Evolutionary conservation across 2,888 invertebrate species (phyloP), one percentile per base, ranked within the genome.

Genomic region (Meghimatium bilineatum): DNA sequence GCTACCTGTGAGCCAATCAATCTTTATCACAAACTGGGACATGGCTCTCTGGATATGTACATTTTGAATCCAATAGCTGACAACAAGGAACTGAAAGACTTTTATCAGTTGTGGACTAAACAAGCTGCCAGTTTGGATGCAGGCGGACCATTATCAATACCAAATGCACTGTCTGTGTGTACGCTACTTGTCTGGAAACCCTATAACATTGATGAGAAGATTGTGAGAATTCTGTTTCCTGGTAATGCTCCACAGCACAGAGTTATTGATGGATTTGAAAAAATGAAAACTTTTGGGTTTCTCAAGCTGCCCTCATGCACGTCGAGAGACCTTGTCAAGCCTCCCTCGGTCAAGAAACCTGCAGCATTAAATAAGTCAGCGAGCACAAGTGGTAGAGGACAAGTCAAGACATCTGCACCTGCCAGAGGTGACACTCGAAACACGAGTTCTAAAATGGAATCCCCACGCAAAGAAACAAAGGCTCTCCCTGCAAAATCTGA

Each of bases 151-250:
- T 88, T 92, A 76, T 91, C 93, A 0, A 94, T 98, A 83, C 97
- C 97, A 86, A 98, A 98, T 94, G 94, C 97, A 86, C 96, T 97
- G 56, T 99, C 99, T 14, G 97, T 99, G 90, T 98, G 98, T 94
- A 97, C 97, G n/a, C 95, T 99, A 80, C 94, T 99, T 14, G 97
- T 99, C 0, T 99, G 99, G 98, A 96, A 97, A 90, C 99, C 99
- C 0, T 97, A 98, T 0, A 97, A 97, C 94, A 97, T 97, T 0
- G 96, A 96, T 88, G 97, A 98, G 89, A 97, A 97, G 34, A 97
- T 99, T 66, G 98, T 98, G 0, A 95, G 99, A 89, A 97, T 99
- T 86, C 95, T 99, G 89, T 98, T 98, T 93, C 98, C 99, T 0
- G 99, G 99, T 81, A 98, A 97, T 90, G 97, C 97, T 52, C 98